A percentile compares a stretch with the other conserved stretches of the same genome.
Conservation (phyloP, 92 coral and sea anemone species). For the Palythoa grandiflora region DNA sequence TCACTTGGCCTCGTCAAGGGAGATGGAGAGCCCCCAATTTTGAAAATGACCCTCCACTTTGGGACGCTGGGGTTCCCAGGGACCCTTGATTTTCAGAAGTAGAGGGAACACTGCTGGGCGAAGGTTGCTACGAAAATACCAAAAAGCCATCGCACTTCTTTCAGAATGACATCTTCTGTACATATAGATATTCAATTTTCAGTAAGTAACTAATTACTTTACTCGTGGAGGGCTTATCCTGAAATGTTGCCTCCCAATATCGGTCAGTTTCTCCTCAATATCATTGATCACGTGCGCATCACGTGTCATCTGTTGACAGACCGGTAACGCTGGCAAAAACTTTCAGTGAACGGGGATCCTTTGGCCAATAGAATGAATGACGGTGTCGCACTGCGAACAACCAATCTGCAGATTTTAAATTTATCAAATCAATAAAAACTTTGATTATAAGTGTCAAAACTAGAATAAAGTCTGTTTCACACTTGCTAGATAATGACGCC, state of each 20-base stretch:
- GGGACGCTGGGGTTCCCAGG: too few relatives aligned
- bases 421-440: not conserved
- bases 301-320: conserved; percentile 58
- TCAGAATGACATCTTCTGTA: not conserved
- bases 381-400: conserved; percentile 85
- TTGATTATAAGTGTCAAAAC: not conserved
- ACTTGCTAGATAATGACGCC: too few relatives aligned
- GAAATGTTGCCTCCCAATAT: not conserved
- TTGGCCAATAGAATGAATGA: conserved; percentile 85
- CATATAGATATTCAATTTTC: not conserved
- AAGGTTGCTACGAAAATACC: too few relatives aligned
- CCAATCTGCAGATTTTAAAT: conserved; percentile 61
- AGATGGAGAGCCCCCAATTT: too few relatives aligned
- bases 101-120: too few relatives aligned
- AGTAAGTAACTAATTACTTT: not conserved
- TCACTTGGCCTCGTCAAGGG: too few relatives aligned
- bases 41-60: too few relatives aligned
- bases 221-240: not conserved
- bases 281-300: not conserved
- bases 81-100: too few relatives aligned
- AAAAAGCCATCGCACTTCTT: too few relatives aligned
- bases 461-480: not conserved
- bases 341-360: conserved; percentile 72
- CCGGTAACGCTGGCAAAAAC: conserved; percentile 72
- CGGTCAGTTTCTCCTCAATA: not conserved